These are phyloP conservation scores for Paralinhomoeus sp. DNA, from an alignment of 2,888 invertebrate genomes.

Conservation along the genomic window DNA sequence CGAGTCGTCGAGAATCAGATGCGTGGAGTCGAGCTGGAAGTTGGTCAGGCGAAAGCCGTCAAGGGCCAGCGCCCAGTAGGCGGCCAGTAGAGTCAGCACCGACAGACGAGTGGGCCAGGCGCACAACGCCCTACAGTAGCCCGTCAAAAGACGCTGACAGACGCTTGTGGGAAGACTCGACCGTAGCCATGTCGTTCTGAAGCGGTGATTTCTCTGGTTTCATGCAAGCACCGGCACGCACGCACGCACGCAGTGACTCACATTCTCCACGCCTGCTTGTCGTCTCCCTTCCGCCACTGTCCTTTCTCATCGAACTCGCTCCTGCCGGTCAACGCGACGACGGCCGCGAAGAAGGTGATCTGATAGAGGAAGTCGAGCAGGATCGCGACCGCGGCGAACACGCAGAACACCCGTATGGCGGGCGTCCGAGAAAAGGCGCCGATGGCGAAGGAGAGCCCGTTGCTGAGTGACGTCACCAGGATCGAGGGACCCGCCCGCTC, in stretches of 20 bases:
- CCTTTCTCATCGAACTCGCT: no score
- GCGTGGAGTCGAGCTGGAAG: constrained; percentile 14
- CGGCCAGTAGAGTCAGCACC: constrained; percentile 7
- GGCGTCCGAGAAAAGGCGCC: constrained; percentile 12
- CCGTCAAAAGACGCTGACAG: no score
- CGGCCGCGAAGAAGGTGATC: constrained; percentile 15
- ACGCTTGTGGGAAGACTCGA: no score
- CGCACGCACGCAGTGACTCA: no score
- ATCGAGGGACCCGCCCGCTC: constrained; percentile 16
- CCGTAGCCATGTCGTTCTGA: no score
- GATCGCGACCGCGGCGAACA: constrained; percentile 13
- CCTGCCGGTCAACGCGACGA: constrained; percentile 7
- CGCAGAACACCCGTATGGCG: constrained; percentile 14
- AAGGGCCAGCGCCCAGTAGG: constrained; percentile 11
- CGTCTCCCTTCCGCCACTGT: no score
- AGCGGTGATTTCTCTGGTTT: no score
- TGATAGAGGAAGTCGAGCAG: constrained; percentile 13
- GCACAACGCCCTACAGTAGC: no score
- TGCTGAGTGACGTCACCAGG: constrained; percentile 15
- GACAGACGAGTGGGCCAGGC: constrained; percentile 5
- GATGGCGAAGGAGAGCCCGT: constrained; percentile 14
- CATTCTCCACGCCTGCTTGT: no score
- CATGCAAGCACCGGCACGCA: no score
- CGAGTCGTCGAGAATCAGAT: constrained; percentile 12
- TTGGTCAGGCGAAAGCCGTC: constrained; percentile 12